Evolutionary conservation across 2,888 invertebrate species (phyloP).

Genomic region (Heliconius charithonia): DNA sequence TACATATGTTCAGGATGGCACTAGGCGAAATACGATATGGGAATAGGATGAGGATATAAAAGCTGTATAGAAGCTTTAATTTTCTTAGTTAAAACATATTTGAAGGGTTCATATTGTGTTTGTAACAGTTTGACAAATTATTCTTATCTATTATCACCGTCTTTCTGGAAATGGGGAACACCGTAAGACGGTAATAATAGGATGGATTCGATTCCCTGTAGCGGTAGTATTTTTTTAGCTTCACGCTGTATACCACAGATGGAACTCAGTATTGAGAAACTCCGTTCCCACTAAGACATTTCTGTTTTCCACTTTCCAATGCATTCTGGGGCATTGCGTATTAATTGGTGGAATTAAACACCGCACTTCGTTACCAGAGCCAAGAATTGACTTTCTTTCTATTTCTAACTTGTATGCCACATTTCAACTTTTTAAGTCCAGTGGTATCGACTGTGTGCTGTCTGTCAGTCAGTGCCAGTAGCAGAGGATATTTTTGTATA

Average conservation of each 20-base stretch:
- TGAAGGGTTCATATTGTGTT: background rate
- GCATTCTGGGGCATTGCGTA: background rate
- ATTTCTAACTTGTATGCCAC: too few relatives aligned
- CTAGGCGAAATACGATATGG: background rate
- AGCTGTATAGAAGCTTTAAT: background rate
- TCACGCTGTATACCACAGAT: background rate
- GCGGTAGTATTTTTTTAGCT: background rate
- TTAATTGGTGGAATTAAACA: background rate
- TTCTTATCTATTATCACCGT: too few relatives aligned
- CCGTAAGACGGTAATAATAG: too few relatives aligned
- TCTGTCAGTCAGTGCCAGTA: too few relatives aligned
- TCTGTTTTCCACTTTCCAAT: background rate
- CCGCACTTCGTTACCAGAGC: background rate
- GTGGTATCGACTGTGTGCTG: too few relatives aligned
- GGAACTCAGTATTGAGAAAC: background rate
- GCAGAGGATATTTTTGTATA: too few relatives aligned
- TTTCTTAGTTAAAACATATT: background rate
- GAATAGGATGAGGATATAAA: slow-evolving; percentile 4
- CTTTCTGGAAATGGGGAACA: too few relatives aligned
- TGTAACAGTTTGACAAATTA: background rate
- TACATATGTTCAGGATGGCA: slow-evolving; percentile 31
- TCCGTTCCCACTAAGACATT: background rate
- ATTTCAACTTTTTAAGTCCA: background rate
- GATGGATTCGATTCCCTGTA: too few relatives aligned
- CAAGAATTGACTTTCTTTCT: too few relatives aligned